A percentile compares a stretch with the other conserved stretches of the same genome.
phyloP scores from a whole-genome alignment of 2,888 invertebrate species.

The Drosophila nr. perissopoda region DNA sequence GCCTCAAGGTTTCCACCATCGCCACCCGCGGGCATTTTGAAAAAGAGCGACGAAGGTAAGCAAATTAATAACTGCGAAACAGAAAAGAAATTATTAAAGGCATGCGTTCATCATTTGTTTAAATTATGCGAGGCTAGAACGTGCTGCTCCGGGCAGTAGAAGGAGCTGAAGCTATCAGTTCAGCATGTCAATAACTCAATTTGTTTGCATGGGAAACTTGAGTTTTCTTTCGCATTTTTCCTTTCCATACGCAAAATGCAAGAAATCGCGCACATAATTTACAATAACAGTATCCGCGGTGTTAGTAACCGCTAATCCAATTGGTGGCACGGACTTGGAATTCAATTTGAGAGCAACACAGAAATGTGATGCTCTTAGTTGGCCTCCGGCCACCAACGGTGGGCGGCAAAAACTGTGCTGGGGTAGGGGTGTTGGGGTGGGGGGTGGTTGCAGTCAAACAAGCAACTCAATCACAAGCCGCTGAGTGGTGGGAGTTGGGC shows the following conservation, averaged over 20 bases:
- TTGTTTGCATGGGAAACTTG: slow-evolving; percentile 47
- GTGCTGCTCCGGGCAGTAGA: slow-evolving; percentile 29
- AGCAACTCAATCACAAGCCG: slow-evolving; percentile 72
- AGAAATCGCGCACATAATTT: slow-evolving; percentile 79
- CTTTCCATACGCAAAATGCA: slow-evolving; percentile 51
- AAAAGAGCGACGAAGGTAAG: slow-evolving; percentile 84
- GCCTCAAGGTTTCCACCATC: slow-evolving; percentile 82
- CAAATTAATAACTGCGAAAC: slow-evolving; percentile 42
- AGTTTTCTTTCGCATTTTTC: slow-evolving; percentile 8
- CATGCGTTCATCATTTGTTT: slow-evolving; percentile 77
- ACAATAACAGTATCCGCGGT: slow-evolving; percentile 77
- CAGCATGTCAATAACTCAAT: slow-evolving; percentile 78
- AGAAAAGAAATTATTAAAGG: slow-evolving; percentile 63
- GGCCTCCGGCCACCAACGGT: slow-evolving; percentile 38
- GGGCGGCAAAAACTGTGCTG: neutral
- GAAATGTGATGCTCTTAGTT: slow-evolving; percentile 50
- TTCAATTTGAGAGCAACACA: slow-evolving; percentile 67
- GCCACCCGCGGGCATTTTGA: slow-evolving; percentile 83
- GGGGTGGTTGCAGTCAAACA: slow-evolving; percentile 62
- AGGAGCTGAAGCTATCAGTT: slow-evolving; percentile 29
- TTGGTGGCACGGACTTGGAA: slow-evolving; percentile 72
- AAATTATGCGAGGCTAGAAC: slow-evolving; percentile 63
- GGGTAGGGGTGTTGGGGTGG: neutral
- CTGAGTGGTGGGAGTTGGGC: slow-evolving; percentile 52
- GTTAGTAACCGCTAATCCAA: slow-evolving; percentile 82